Base-by-base conservation (phyloP, 2,797 vertebrate genomes). In the Zenarchopterus dispar region DNA sequence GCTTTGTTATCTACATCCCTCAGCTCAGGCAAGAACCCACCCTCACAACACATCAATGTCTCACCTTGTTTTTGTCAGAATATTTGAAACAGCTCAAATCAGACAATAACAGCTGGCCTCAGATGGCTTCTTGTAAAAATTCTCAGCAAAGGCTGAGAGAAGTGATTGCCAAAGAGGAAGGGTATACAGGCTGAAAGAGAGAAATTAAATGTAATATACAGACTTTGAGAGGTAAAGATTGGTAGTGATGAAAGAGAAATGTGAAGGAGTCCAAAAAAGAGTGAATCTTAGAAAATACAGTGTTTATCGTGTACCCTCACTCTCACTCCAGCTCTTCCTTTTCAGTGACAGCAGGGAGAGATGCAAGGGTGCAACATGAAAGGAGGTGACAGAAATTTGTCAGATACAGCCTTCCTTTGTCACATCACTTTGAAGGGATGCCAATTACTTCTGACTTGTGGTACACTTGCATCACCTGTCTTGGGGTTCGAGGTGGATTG, bases 81-180 rank as follows among this genome's bases (percentile, higher is more conserved):
- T 68, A 70, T 75, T 85, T 59, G 50, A 76, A 88, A 68, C n/a
- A 2, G 60, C 67, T 82, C 23, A 57, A 84, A 85, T 82, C 76
- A 80, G 77, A 76, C 68, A 21, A 68, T 43, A 79, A 73, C 83
- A 82, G 75, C 77, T 82, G 77, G 67, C 70, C 80, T 76, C 62
- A 64, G 71, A 88, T 70, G 72, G 66, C 49, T 16, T 53, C 52
- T 64, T 55, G 22, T 31, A 43, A 57, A 56, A n/a, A 41, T 59
- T 45, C 49, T 64, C 66, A 63, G 26, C 52, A 65, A 44, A 31
- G 53, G 52, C 33, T 48, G 41, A 69, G 61, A 64, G 56, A 6
- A 21, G 55, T 28, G 58, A 73, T 8, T 16, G 46, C 59, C 46
- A 77, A 81, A 74, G 50, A 70, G 31, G 57, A 48, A 24, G 22